phyloP scores from a whole-genome alignment of 2,797 vertebrate species.

The Sebastes diaconus region DNA sequence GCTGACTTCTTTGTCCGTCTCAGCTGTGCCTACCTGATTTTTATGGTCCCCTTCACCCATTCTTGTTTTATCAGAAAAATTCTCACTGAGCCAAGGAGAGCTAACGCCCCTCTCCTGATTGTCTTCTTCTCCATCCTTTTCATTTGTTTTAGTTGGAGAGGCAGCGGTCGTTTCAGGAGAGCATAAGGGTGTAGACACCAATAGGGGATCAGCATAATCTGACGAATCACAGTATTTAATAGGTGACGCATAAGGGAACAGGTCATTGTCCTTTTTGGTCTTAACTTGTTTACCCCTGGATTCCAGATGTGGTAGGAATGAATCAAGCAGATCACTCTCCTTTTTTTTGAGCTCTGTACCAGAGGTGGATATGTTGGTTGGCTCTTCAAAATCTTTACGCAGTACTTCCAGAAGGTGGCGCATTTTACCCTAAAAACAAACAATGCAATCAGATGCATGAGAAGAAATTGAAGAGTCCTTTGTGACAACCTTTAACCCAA shows the following conservation, averaged over 20 bases:
- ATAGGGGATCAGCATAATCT: constrained; percentile 1
- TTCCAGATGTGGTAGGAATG: constrained; percentile 40
- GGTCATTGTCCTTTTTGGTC: constrained; percentile 46
- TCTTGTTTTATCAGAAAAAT: background rate
- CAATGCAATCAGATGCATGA: background rate
- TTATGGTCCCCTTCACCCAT: constrained; percentile 30
- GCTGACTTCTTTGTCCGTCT: background rate
- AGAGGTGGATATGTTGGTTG: constrained; percentile 31
- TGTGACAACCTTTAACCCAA: background rate
- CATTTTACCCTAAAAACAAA: constrained; percentile 90
- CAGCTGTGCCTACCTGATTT: background rate
- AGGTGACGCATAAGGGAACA: constrained; percentile 30
- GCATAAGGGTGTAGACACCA: constrained; percentile 33
- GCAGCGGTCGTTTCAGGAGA: constrained; percentile 35
- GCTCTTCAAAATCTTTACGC: constrained; percentile 84
- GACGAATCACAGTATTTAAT: constrained; percentile 39
- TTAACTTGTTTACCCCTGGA: constrained; percentile 26
- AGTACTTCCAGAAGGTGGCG: constrained; percentile 87
- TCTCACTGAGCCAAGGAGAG: constrained; percentile 7
- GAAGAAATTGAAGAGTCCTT: background rate
- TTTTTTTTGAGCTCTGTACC: constrained; percentile 32
- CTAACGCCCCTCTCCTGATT: background rate
- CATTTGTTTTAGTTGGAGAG: constrained; percentile 21
- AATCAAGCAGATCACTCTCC: constrained; percentile 32
- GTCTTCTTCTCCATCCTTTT: constrained; percentile 14